Evolutionary conservation across 2,113 vertebrate species (phyloP).

Genomic region (Actenoides lindsayi): DNA sequence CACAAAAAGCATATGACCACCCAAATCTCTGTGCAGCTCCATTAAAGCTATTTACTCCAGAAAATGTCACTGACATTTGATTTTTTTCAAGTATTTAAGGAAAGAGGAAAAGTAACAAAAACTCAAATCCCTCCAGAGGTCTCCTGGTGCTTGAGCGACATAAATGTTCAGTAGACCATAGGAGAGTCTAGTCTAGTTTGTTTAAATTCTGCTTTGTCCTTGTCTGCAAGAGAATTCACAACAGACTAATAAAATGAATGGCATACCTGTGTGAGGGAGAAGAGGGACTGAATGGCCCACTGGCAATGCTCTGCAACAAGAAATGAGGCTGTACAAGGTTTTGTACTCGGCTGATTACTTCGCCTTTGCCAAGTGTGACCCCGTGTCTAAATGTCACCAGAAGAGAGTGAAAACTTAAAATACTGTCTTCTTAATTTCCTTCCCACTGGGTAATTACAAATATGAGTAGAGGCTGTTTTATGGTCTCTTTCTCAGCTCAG

Average conservation of each 20-base stretch:
- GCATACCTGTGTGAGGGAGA: not conserved
- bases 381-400: not conserved
- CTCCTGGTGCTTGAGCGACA: constrained; percentile 23
- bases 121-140: not conserved
- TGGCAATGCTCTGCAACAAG: not conserved
- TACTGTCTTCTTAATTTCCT: constrained; percentile 13
- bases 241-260: not conserved
- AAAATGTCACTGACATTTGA: not conserved
- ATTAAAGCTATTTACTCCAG: not conserved
- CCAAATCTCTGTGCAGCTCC: not conserved
- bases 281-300: not conserved
- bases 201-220: constrained; percentile 47
- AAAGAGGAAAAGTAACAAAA: not conserved
- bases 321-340: not conserved
- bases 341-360: not conserved
- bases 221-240: constrained; percentile 22
- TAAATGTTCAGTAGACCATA: constrained; percentile 60
- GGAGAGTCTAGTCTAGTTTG: constrained; percentile 31
- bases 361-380: not conserved
- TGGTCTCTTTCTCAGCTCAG: not conserved
- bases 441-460: not conserved
- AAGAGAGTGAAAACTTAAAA: not conserved
- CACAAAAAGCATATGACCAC: not conserved
- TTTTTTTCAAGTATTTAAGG: not conserved
- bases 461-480: not conserved